Evolutionary conservation across 2,797 vertebrate genomes (phyloP).

Genomic region (Myiotriccus ornatus): DNA sequence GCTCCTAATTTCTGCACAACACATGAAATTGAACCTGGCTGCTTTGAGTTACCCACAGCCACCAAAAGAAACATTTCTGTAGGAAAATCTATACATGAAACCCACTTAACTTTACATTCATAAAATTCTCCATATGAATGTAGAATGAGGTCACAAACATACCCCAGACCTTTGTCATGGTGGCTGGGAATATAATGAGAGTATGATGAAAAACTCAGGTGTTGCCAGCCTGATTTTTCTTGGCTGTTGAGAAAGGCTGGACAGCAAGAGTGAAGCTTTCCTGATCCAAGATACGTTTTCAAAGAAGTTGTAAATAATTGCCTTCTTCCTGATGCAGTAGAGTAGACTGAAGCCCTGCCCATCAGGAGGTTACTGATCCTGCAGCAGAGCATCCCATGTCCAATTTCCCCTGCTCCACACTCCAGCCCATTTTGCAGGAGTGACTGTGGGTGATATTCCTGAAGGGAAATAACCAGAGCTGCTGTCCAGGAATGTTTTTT

Average conservation of each 20-base stretch:
- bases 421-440: neutral
- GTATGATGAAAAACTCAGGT: neutral
- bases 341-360: neutral
- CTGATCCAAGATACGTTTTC: neutral
- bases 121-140: neutral
- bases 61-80: neutral
- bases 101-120: neutral
- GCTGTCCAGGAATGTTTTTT: neutral
- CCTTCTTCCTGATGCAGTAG: neutral
- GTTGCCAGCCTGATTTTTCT: neutral
- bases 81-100: neutral
- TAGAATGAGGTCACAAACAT: neutral
- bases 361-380: neutral
- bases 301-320: neutral
- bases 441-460: neutral
- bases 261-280: neutral
- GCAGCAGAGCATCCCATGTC: neutral
- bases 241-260: neutral
- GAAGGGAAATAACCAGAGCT: neutral
- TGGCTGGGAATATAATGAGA: neutral
- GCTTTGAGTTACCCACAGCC: neutral
- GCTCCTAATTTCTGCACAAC: neutral
- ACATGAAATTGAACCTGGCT: neutral
- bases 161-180: rapidly evolving
- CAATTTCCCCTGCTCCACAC: neutral